Evolutionary conservation across 2,113 vertebrate species (phyloP).

Genomic region (Telmatochromis brichardi): DNA sequence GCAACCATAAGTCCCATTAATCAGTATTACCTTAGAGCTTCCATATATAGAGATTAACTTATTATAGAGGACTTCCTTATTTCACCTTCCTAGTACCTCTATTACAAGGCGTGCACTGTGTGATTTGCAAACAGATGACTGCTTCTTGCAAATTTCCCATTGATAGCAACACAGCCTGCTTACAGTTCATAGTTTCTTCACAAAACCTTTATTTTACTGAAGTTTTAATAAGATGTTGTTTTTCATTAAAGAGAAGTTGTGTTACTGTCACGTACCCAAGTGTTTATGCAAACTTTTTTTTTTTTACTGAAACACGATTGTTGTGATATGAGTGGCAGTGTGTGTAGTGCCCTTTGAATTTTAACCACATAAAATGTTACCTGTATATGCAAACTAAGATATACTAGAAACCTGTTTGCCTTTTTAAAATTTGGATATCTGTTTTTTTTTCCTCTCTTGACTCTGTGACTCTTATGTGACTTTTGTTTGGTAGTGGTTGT

Average conservation of each 20-base stretch:
- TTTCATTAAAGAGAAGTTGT: background rate
- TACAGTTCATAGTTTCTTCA: background rate
- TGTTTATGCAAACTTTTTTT: background rate
- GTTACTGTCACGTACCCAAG: background rate
- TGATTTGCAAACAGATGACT: background rate
- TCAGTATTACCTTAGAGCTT: background rate
- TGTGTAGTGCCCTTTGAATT: background rate
- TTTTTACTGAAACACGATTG: background rate
- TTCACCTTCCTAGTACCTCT: background rate
- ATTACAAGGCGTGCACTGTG: background rate
- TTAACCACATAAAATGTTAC: background rate
- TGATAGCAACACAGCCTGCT: background rate
- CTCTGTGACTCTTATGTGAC: background rate
- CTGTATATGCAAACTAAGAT: background rate
- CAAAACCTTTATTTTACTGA: background rate
- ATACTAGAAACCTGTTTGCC: background rate
- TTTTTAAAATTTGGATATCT: background rate
- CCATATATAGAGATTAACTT: background rate
- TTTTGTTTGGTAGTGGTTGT: background rate
- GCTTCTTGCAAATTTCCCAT: background rate
- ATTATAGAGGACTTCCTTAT: background rate
- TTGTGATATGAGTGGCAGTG: background rate
- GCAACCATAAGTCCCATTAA: background rate
- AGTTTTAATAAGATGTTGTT: background rate
- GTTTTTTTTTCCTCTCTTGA: accelerated